A percentile compares a stretch with the other conserved stretches of the same genome.
These are phyloP conservation scores for Hozukius guyotensis DNA, from an alignment of 2,797 vertebrate genomes.

Conservation along the genomic window DNA sequence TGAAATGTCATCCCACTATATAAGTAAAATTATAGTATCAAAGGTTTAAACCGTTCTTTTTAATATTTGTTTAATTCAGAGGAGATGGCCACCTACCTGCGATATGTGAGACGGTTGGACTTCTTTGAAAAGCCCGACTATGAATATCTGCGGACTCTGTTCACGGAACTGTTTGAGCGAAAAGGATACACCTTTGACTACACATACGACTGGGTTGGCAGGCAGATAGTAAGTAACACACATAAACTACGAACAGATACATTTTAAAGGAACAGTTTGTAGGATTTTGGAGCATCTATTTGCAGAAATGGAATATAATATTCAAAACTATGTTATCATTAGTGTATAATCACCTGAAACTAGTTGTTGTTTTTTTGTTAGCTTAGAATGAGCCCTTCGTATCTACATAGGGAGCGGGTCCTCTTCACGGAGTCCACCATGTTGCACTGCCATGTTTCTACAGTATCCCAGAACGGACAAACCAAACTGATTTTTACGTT, in stretches of 20 bases:
- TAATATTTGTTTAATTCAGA: constrained; percentile 79
- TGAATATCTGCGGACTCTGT: constrained; percentile 95
- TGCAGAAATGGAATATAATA: not conserved
- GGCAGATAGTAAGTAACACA: constrained; percentile 92
- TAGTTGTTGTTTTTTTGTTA: too few species aligned
- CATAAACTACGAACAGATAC: not conserved
- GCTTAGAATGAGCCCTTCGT: not conserved
- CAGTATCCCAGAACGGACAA: not conserved
- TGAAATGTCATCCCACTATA: not conserved
- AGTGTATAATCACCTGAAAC: too few species aligned
- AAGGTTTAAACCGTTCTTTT: not conserved
- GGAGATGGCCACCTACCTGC: constrained; percentile 98
- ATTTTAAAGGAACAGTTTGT: not conserved
- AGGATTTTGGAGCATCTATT: not conserved
- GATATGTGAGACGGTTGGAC: constrained; percentile 95
- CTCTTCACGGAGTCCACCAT: not conserved
- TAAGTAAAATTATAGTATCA: not conserved
- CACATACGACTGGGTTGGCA: constrained; percentile 97
- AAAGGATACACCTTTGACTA: constrained; percentile 99
- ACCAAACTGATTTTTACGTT: not conserved
- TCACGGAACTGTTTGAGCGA: constrained; percentile 96
- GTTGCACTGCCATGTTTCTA: not conserved
- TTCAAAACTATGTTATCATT: not conserved
- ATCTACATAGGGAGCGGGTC: not conserved
- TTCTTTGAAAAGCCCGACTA: constrained; percentile 99